These are phyloP conservation scores for Frankliniella intonsa DNA, from an alignment of 2,888 invertebrate genomes.

Conservation along the genomic window DNA sequence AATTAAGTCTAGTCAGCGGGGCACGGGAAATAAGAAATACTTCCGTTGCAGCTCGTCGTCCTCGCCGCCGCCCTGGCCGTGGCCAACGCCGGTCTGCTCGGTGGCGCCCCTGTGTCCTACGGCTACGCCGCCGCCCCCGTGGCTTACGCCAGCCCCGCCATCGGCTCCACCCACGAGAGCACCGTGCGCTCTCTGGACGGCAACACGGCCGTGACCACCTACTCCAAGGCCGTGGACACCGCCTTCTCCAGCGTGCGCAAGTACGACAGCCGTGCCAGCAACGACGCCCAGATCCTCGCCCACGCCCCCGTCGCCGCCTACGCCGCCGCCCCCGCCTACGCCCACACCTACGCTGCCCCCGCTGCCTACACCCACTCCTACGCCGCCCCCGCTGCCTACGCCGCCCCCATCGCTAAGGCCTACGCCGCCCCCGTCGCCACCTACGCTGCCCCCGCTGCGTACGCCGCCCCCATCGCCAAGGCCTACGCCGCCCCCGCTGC, in stretches of 20 bases:
- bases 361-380: conserved; percentile 40
- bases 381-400: conserved; percentile 45
- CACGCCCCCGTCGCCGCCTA: conserved; percentile 43
- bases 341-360: conserved; percentile 42
- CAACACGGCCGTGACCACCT: conserved; percentile 53
- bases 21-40: neutral
- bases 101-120: conserved; percentile 33
- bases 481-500: conserved; percentile 34
- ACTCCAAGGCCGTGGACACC: conserved; percentile 57
- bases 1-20: neutral
- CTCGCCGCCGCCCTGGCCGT: conserved; percentile 43
- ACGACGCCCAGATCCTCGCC: conserved; percentile 49
- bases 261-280: conserved; percentile 55
- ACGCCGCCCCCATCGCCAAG: conserved; percentile 31
- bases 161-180: conserved; percentile 52
- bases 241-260: conserved; percentile 59
- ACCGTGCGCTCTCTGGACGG: conserved; percentile 55
- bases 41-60: conserved; percentile 39
- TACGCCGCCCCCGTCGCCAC: conserved; percentile 41
- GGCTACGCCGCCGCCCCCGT: conserved; percentile 39
- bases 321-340: conserved; percentile 41
- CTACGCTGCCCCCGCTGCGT: conserved; percentile 34
- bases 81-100: conserved; percentile 42
- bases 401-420: conserved; percentile 43
- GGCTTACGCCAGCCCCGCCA: conserved; percentile 43